Conservation (phyloP, 2,888 invertebrate genomes). For the Odontocolon sp. region DNA sequence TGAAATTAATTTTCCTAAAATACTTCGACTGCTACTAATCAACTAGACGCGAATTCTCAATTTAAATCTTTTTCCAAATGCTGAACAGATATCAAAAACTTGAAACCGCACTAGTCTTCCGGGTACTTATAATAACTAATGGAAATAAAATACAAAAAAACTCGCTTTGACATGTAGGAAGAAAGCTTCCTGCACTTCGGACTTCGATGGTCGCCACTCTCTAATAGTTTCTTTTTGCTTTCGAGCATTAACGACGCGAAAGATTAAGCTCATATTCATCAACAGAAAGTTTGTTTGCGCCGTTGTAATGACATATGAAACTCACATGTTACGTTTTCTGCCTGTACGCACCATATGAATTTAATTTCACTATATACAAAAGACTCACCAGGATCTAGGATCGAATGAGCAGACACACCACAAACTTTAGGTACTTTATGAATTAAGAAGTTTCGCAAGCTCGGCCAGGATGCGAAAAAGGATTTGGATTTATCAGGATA, state of each 20-base stretch:
- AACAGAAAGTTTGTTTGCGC: slow-evolving; percentile 25
- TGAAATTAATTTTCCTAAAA: no score
- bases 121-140: no score
- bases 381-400: slow-evolving; percentile 22
- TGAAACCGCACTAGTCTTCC: no score
- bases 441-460: slow-evolving; percentile 24
- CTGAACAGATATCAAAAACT: no score
- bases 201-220: slow-evolving; percentile 27
- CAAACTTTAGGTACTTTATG: slow-evolving; percentile 17
- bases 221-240: slow-evolving; percentile 14
- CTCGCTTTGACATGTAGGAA: slow-evolving; percentile 25
- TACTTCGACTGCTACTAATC: no score
- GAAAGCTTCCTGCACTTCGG: slow-evolving; percentile 27
- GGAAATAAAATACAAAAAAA: slow-evolving; percentile 10
- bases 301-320: slow-evolving; percentile 10
- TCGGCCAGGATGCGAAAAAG: slow-evolving; percentile 24
- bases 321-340: no score
- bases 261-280: slow-evolving; percentile 24
- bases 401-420: slow-evolving; percentile 9
- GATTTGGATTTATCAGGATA: slow-evolving; percentile 25
- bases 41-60: no score
- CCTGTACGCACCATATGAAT: no score
- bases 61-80: no score
- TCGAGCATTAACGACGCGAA: slow-evolving; percentile 20
- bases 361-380: not conserved